Base-by-base conservation (phyloP, 2,797 vertebrate species). In the Sebastolobus alascanus region DNA sequence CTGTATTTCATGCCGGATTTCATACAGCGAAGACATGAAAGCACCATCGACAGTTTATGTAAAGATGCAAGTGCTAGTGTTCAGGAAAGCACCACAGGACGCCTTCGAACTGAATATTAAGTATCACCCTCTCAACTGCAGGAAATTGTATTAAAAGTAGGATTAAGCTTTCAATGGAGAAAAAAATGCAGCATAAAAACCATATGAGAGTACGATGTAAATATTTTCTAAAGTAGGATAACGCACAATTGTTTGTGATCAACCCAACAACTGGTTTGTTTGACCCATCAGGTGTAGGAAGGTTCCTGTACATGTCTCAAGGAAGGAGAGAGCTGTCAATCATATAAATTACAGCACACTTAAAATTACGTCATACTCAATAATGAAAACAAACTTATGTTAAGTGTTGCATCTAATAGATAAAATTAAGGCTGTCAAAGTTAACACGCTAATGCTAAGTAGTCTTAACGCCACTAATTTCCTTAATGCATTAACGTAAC, bases 51-150 rank as follows among this genome's bases (percentile, higher is more conserved):
- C 73, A 52, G 64, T 40, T 63, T 70, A 77, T 74, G 73, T 67
- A 82, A 82, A 84, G 84, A 56, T 59, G 55, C 68, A 58, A 67
- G 33, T 18, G 40, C 75, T 22, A 40, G 75, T 35, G 54, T 70
- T 81, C 43, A 65, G 33, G 65, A 20, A 40, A 74, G 61, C 63
- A 63, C 79, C 50, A 69, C 65, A 67, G 83, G 80, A 84, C 25
- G 75, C 65, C 69, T 90, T 86, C 86, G 81, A 84, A 84, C 75
- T 52, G 25, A 71, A 73, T 83, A 82, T 78, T 3, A 84, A 78
- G 50, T 66, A 68, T 77, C 73, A 73, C 5, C 18, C 63, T 63
- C 29, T 75, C 2, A 75, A 22, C 70, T 83, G 38, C 60, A 83
- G 65, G 27, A 74, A 66, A 83, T 50, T 38, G 12, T 3, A 31